phyloP scores from a whole-genome alignment of 2,888 invertebrate genomes.

The Pyrrhosoma nymphula region DNA sequence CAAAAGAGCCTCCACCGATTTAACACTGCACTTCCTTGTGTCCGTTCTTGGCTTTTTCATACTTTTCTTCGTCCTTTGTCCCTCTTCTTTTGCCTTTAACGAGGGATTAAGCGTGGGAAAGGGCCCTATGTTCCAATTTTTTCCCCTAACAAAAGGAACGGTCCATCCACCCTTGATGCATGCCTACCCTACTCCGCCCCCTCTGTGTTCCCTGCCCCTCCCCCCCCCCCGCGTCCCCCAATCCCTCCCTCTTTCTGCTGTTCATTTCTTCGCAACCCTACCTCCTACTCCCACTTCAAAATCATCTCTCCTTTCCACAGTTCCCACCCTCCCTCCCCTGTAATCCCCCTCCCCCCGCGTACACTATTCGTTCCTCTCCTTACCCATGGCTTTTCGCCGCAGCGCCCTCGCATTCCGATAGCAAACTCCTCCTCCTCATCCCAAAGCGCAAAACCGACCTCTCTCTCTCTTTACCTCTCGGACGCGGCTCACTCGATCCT shows the following conservation, averaged over 20 bases:
- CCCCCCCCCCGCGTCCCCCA: background rate
- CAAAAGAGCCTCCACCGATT: background rate
- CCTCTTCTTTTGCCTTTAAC: background rate
- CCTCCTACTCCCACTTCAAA: background rate
- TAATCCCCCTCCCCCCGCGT: background rate
- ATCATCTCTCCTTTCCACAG: background rate
- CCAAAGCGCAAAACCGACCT: background rate
- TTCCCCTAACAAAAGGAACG: background rate
- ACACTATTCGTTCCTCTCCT: background rate
- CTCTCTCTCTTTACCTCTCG: background rate
- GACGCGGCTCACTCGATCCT: background rate
- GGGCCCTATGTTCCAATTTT: background rate
- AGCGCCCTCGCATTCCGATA: constrained; percentile 10
- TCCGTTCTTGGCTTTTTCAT: background rate
- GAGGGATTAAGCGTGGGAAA: constrained; percentile 25
- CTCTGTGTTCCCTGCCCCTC: background rate
- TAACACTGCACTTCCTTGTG: background rate
- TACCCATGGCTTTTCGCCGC: background rate
- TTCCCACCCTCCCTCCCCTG: no score
- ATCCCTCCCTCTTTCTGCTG: background rate
- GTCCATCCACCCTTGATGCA: background rate
- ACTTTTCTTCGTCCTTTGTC: constrained; percentile 11
- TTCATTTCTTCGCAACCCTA: background rate
- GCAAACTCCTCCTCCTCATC: background rate
- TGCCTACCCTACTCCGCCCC: background rate